Evolutionary conservation across 2,888 invertebrate species (phyloP).

Genomic region (Drosophila subquinaria): DNA sequence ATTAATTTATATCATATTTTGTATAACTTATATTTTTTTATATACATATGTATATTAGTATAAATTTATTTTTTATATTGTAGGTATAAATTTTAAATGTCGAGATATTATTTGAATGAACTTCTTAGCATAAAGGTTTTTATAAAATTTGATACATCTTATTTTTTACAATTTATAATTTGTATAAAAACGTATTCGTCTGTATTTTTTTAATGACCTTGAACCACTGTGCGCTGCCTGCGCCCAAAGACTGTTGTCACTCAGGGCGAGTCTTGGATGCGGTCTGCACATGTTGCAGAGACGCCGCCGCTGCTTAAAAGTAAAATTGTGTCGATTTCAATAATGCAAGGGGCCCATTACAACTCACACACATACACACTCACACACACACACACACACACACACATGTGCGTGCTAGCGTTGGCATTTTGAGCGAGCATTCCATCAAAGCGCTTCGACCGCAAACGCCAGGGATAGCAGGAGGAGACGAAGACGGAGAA

Average conservation of each 20-base stretch:
- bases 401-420: constrained; percentile 64
- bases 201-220: neutral
- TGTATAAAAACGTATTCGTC: too few species aligned
- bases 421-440: constrained; percentile 74
- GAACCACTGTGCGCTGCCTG: constrained; percentile 38
- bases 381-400: constrained; percentile 13
- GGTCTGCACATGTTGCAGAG: constrained; percentile 65
- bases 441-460: constrained; percentile 74
- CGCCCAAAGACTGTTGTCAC: constrained; percentile 59
- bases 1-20: too few species aligned
- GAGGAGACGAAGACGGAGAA: constrained; percentile 17
- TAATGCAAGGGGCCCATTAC: constrained; percentile 77
- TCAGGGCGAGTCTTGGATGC: constrained; percentile 48
- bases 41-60: too few species aligned
- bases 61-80: too few species aligned
- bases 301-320: constrained; percentile 70
- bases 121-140: too few species aligned
- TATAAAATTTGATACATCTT: too few species aligned
- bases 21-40: too few species aligned
- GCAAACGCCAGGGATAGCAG: constrained; percentile 55
- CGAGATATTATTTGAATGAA: too few species aligned
- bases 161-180: too few species aligned
- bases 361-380: constrained; percentile 42
- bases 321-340: constrained; percentile 81
- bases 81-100: too few species aligned